A percentile compares a stretch with the other conserved stretches of the same genome.
Conservation (phyloP, 1,140 invertebrate genomes). For the Macrocentrus cingulum region DNA sequence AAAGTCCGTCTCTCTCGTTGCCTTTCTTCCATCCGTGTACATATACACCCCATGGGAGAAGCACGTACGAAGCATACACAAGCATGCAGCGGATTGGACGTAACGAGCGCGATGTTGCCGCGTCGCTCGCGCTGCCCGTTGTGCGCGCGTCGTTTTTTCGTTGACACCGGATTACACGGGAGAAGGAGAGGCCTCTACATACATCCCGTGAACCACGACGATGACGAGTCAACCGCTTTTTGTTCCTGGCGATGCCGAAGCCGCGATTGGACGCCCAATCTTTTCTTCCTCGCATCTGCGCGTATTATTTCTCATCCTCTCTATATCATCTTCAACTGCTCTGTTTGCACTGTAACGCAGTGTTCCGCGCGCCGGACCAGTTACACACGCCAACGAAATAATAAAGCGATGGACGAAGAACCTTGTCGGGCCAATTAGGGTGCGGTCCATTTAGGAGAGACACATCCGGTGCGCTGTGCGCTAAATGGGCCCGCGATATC, state of each 20-base stretch:
- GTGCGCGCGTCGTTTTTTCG: conserved; percentile 40
- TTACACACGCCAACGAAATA: conserved; percentile 14
- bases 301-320: not conserved
- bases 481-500: conserved; percentile 28
- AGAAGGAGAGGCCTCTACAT: not conserved
- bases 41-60: conserved; percentile 11
- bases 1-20: not conserved
- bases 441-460: conserved; percentile 34
- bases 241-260: conserved; percentile 25
- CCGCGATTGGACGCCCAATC: not conserved
- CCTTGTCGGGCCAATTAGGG: conserved; percentile 32
- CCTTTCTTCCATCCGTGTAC: not conserved
- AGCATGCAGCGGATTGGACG: conserved; percentile 25
- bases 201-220: not conserved
- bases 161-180: conserved; percentile 33
- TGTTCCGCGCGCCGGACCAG: conserved; percentile 22
- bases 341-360: conserved; percentile 17
- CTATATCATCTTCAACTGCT: not conserved
- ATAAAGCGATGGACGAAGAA: conserved; percentile 25
- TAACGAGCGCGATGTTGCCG: conserved; percentile 49
- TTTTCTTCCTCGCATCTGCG: not conserved
- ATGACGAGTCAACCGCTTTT: conserved; percentile 44
- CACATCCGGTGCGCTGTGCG: conserved; percentile 34
- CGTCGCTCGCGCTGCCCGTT: conserved; percentile 22
- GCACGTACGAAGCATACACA: conserved; percentile 19